Evolutionary conservation across 2,113 vertebrate genomes (phyloP), one percentile per base, ranked within the genome.

Genomic region (Ailurus styani): DNA sequence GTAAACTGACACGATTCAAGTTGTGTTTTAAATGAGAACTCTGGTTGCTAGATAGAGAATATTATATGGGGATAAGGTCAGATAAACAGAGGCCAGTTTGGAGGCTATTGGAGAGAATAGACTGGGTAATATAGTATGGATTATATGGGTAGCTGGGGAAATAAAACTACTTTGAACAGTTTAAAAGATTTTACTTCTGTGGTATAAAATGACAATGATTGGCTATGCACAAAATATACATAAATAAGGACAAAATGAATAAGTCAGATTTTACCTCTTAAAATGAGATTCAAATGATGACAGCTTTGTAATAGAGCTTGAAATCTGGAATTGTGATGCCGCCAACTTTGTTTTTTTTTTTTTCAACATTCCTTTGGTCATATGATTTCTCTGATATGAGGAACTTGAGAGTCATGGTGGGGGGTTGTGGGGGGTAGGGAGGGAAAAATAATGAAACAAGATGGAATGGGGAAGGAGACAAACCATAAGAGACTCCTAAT

Each of bases 171-270:
- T 14, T 5, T 4, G 4, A 88, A 17, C 2, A 77, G 17, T 52
- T 95, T 6, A 17, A 66, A 73, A 57, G 12, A 57, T 29, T 87
- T 81, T 81, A 88, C 88, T 73, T 93, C 70, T 93, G 40, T 25
- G 12, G 17, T 11, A 42, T 66, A 57, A 89, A 94, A 75, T 72
- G 7, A 64, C 45, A 55, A 57, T 27, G 60, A 73, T 8, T 75
- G 25, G 13, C 72, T 45, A 3, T 42, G 29, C 37, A 40, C 15
- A 70, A 12, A 66, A 47, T 68, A 10, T 27, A 85, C 57, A 47
- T 86, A 66, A 93, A 75, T 77, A 10, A 86, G 57, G 37, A 27
- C 37, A 92, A 50, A 42, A 40, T 7, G 50, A 92, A 66, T 29
- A 12, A 57, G 29, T 52, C 85, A 31, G 23, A 34, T 82, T 82